Evolutionary conservation across 2,113 vertebrate species (phyloP), one percentile per base, ranked within the genome.

Genomic region (Lichenostomus cassidix): DNA sequence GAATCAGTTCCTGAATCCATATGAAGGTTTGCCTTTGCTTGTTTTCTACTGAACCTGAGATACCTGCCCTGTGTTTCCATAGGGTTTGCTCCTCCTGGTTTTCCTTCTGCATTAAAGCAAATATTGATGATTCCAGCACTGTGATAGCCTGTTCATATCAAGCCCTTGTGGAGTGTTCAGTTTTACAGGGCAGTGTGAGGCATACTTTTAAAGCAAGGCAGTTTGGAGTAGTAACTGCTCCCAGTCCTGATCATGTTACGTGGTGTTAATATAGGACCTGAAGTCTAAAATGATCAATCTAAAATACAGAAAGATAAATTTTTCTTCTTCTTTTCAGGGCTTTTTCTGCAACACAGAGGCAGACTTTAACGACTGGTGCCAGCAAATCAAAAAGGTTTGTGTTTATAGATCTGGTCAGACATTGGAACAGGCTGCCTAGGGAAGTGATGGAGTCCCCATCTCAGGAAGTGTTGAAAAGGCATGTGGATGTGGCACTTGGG

Each of bases 291-390:
- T 44, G 1, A 68, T 73, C 49, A 4, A 11, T 18, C 39, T 37
- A 35, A 44, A 77, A 33, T 56, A 44, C 1, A 37, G 35, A 42
- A 49, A 24, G 41, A 63, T 71, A 12, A 23, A 3, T 75, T 76
- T 28, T 60, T 77, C 16, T 5, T 4, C 39, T 37, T 68, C 12
- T 4, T 5, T 64, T 96, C 47, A 99, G 99, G 99, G 99, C 5
- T 99, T 99, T 95, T 99, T 99, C 98, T 99, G 99, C 97, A 98
- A 97, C 96, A 99, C 99, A 7, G 99, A 99, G 94, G 99, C 99
- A 10, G 99, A 99, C 94, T 99, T 99, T 78, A 98, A 98, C 3
- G 98, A 99, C 63, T 99, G 99, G 99, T 99, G 99, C 97, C 98
- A 99, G 96, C 98, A 98, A 95, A 98, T 99, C 89, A 98, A 97